These are phyloP conservation scores for Zaprionus kolodkinae DNA, from an alignment of 1,140 invertebrate genomes.

Conservation along the genomic window DNA sequence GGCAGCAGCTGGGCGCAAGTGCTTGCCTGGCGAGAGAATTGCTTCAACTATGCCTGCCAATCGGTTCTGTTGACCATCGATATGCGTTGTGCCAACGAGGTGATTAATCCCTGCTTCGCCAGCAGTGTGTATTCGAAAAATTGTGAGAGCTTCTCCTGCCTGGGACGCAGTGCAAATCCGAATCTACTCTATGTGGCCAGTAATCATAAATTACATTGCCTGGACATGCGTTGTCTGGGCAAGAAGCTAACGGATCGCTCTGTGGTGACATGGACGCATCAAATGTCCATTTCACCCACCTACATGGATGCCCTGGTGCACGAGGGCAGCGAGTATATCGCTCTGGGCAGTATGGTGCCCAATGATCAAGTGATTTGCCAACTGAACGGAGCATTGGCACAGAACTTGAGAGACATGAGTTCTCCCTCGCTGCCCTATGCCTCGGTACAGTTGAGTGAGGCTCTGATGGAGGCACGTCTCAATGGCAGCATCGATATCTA, in stretches of 20 bases:
- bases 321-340: constrained; percentile 55
- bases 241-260: constrained; percentile 57
- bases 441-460: constrained; percentile 52
- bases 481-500: constrained; percentile 46
- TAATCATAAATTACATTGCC: constrained; percentile 67
- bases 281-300: constrained; percentile 55
- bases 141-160: constrained; percentile 59
- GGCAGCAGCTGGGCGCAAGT: constrained; percentile 63
- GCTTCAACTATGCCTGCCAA: constrained; percentile 60
- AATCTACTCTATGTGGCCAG: constrained; percentile 67
- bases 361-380: constrained; percentile 62
- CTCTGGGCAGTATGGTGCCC: constrained; percentile 37
- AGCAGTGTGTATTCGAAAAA: constrained; percentile 38
- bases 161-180: constrained; percentile 53
- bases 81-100: constrained; percentile 39
- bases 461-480: constrained; percentile 38
- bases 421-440: constrained; percentile 50
- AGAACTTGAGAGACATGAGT: constrained; percentile 30
- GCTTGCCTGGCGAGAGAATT: constrained; percentile 26
- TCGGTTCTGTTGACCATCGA: constrained; percentile 59
- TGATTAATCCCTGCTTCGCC: constrained; percentile 61
- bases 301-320: constrained; percentile 50
- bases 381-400: constrained; percentile 22
- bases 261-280: constrained; percentile 69
- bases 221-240: constrained; percentile 61